Conservation (phyloP, 2,797 vertebrate species). For the Cephalopachus bancanus region DNA sequence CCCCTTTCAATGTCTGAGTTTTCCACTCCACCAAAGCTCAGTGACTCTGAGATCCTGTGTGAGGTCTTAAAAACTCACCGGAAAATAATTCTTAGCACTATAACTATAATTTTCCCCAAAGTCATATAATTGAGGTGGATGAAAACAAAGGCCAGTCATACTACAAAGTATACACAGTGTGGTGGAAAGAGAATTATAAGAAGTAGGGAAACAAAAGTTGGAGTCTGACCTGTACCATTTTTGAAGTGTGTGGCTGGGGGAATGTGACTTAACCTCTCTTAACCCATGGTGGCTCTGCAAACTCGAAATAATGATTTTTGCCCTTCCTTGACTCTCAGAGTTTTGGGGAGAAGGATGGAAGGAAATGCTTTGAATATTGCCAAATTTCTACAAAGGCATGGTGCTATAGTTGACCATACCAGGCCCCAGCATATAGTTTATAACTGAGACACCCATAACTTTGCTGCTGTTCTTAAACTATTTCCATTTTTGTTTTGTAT, state of each 20-base stretch:
- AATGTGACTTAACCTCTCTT: neutral
- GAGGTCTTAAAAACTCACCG: conserved; percentile 34
- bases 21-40: neutral
- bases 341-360: neutral
- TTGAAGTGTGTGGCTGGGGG: neutral
- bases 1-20: neutral
- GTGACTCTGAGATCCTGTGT: neutral
- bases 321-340: neutral
- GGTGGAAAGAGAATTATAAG: neutral
- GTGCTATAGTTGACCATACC: neutral
- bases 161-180: neutral
- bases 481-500: neutral
- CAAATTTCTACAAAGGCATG: neutral
- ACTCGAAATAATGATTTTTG: neutral
- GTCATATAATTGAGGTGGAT: conserved; percentile 44
- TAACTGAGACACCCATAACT: neutral
- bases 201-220: neutral
- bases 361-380: neutral
- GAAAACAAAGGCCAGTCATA: neutral
- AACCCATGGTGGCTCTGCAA: neutral
- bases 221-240: neutral
- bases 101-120: conserved; percentile 55
- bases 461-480: neutral
- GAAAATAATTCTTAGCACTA: conserved; percentile 33
- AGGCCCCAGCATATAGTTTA: no score